Evolutionary conservation across 2,113 vertebrate species (phyloP).

Genomic region (Irena cyanogastra): DNA sequence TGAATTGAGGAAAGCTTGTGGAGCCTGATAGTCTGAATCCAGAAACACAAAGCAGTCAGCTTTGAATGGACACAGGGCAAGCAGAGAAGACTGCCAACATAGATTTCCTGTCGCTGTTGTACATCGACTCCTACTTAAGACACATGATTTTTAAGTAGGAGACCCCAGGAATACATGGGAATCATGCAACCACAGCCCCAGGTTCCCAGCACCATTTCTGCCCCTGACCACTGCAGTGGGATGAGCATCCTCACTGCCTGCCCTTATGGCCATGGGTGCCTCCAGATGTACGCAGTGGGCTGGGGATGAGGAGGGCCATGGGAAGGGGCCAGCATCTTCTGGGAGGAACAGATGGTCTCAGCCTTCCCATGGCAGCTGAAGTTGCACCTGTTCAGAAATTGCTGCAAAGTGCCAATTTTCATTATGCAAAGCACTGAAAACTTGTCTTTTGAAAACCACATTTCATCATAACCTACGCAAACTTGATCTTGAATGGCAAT

Average conservation of each 20-base stretch:
- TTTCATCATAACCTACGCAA: neutral
- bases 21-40: neutral
- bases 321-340: neutral
- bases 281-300: fast-evolving
- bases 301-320: neutral
- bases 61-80: neutral
- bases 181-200: neutral
- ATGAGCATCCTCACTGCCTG: neutral
- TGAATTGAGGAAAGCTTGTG: neutral
- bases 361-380: neutral
- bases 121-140: neutral
- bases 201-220: neutral
- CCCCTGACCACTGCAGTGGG: fast-evolving
- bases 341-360: neutral
- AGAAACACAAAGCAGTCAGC: neutral
- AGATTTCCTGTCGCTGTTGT: neutral
- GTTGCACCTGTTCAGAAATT: neutral
- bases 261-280: neutral
- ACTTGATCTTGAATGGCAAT: neutral
- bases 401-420: conserved; percentile 17
- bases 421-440: neutral
- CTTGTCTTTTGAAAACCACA: neutral
- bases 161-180: neutral
- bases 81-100: neutral
- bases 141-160: neutral